Evolutionary conservation across 2,888 invertebrate genomes (phyloP), one percentile per base, ranked within the genome.

Genomic region (Leptura quadrifasciata): DNA sequence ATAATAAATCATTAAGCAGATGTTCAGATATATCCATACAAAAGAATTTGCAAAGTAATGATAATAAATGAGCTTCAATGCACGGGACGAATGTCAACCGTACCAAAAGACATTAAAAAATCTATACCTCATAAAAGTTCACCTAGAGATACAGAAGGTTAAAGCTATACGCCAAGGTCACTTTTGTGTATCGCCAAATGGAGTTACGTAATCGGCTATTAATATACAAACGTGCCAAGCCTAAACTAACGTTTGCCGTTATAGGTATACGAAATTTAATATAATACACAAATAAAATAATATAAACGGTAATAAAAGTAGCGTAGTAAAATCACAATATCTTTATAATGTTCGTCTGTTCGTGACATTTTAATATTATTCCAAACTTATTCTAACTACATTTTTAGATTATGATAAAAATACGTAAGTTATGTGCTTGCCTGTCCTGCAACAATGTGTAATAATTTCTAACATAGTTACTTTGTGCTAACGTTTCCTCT

Each of bases 111-210:
- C 20, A 10, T 39, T 8, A 58, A 20, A 63, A 72, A 61, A 69
- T 31, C 17, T 15, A 57, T 35, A 69, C 39, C 35, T 27, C 58
- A 58, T 21, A 54, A 71, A 57, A 54, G 65, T 52, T 71, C 55
- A 71, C 71, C 71, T 74, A 73, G 70, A 64, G 70, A 35, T 65
- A 18, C 21, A 47, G 20, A 71, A 77, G 75, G 75, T 75, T 67
- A 27, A 55, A 67, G 35, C 54, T 58, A 57, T 60, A 57, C 21
- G 47, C 74, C 74, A 75, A 71, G 77, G 77, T 72, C 67, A 72
- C 68, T 55, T 71, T 72, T 72, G 61, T 77, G 67, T 68, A 72
- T 47, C 72, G 77, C 77, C 77, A 75, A 77, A 72, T 39, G 20
- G 61, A 27, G 61, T 75, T 75, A 72, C 77, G 75, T 72, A 77